Percentiles rank a stretch among this genome's conserved stretches.
Evolutionary conservation across 1,140 invertebrate genomes (phyloP).

Genomic region (Apis cerana): DNA sequence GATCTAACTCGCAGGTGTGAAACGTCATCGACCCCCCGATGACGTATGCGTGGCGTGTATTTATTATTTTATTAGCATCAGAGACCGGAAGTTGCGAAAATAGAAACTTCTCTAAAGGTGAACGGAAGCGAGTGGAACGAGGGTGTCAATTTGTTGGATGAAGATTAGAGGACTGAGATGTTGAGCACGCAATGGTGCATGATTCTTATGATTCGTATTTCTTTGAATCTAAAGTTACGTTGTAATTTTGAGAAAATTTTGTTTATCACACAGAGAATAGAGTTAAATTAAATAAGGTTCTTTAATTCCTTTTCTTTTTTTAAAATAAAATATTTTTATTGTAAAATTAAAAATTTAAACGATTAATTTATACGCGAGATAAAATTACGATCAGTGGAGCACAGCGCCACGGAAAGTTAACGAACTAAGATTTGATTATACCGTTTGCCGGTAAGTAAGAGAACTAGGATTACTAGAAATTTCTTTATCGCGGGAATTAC

Average conservation of each 20-base stretch:
- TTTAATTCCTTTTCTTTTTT: too few species aligned
- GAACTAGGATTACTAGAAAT: neutral
- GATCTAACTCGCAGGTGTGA: slow-evolving; percentile 54
- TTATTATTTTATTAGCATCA: slow-evolving; percentile 72
- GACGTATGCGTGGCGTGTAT: slow-evolving; percentile 29
- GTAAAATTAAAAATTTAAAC: too few species aligned
- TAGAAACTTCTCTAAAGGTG: slow-evolving; percentile 17
- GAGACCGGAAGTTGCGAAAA: slow-evolving; percentile 49
- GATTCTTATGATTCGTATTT: neutral
- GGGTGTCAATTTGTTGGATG: slow-evolving; percentile 26
- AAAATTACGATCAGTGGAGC: slow-evolving; percentile 7
- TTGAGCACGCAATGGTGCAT: neutral
- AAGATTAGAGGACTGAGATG: neutral
- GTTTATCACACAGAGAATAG: too few species aligned
- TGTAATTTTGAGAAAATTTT: too few species aligned
- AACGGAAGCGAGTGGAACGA: slow-evolving; percentile 34
- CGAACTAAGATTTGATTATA: slow-evolving; percentile 41
- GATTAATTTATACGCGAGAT: neutral
- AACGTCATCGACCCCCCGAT: slow-evolving; percentile 36
- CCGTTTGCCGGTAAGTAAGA: slow-evolving; percentile 52
- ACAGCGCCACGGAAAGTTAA: slow-evolving; percentile 28
- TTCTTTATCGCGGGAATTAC: neutral
- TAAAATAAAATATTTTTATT: too few species aligned
- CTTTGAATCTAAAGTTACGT: neutral
- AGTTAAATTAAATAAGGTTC: too few species aligned